Evolutionary conservation across 2,888 invertebrate species (phyloP).

Genomic region (Geophilus truncorum): DNA sequence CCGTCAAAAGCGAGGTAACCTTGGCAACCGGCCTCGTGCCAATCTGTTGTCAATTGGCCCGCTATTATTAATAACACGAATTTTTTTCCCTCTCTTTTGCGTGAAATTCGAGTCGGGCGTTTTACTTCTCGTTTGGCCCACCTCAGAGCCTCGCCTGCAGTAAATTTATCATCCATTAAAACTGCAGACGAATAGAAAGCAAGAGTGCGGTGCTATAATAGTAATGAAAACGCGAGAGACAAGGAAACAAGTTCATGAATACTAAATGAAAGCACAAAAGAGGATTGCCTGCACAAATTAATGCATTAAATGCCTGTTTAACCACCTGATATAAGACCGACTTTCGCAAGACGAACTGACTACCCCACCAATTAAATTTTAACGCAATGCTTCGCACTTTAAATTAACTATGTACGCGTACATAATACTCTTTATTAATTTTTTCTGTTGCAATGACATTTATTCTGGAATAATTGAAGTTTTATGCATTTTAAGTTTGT

Average conservation of each 20-base stretch:
- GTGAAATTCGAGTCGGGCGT: neutral
- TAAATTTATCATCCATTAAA: conserved; percentile 22
- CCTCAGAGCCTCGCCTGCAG: neutral
- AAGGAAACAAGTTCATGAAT: conserved; percentile 21
- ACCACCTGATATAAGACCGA: conserved; percentile 11
- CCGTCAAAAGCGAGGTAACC: neutral
- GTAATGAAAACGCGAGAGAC: conserved; percentile 27
- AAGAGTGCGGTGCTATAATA: conserved; percentile 4
- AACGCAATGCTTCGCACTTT: neutral
- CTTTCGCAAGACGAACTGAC: neutral
- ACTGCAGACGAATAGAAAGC: neutral
- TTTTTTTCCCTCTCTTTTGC: too few relatives aligned
- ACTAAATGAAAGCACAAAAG: conserved; percentile 16
- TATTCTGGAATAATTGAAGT: too few relatives aligned
- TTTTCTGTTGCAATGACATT: neutral
- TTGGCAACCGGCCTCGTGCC: neutral
- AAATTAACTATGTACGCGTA: neutral
- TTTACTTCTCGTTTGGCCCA: conserved; percentile 1
- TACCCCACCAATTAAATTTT: neutral
- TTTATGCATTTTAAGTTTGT: too few relatives aligned
- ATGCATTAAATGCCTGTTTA: conserved; percentile 23
- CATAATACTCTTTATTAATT: neutral
- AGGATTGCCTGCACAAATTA: conserved; percentile 18
- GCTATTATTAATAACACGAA: neutral
- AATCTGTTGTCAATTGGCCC: conserved; percentile 8